Evolutionary conservation across 2,888 invertebrate species (phyloP), one percentile per base, ranked within the genome.

Genomic region (Lepidocyrtinus sp.): DNA sequence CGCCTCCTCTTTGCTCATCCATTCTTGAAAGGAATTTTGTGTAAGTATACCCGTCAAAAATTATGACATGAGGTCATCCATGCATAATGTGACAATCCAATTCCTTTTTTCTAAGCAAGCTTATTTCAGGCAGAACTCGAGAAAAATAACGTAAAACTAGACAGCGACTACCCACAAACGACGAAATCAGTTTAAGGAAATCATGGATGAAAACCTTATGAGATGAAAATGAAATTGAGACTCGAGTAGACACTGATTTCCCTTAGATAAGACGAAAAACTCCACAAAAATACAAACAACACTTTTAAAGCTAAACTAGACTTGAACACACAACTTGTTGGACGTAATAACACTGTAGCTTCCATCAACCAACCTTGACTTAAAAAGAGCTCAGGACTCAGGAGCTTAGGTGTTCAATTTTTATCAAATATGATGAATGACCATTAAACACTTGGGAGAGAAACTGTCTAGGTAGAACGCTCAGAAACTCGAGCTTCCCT

Each of bases 21-120:
- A 15, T 50, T 50, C 50, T 50, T 17, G 2, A 50, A 50, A 50
- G 50, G 17, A 36, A 12, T n/a, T 50, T 50, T 50, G 12, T 50
- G 12, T 15, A 50, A 50, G 50, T 17, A 61, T 62, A 46, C 69
- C 64, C 74, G 79, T 80, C 79, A 80, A 80, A 80, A 79, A 75
- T 69, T 80, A 80, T 80, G 79, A 80, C 63, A 73, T 80, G 74
- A 68, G 79, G 79, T 80, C 79, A 80, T 80, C 79, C 79, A 45
- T 80, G 79, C 74, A 69, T 70, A 80, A 80, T 79, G 69, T 67
- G 69, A 79, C 68, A 68, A 65, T 50, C 50, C 50, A 15, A 64
- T 72, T 46, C 63, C 45, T 63, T 45, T 36, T 17, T 50, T 50
- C 50, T n/a, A n/a, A n/a, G n/a, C 50, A 50, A 50, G 50, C 17